A percentile compares a stretch with the other conserved stretches of the same genome.
These are phyloP conservation scores for Euzetes globulus DNA, from an alignment of 2,888 invertebrate species.

Conservation along the genomic window DNA sequence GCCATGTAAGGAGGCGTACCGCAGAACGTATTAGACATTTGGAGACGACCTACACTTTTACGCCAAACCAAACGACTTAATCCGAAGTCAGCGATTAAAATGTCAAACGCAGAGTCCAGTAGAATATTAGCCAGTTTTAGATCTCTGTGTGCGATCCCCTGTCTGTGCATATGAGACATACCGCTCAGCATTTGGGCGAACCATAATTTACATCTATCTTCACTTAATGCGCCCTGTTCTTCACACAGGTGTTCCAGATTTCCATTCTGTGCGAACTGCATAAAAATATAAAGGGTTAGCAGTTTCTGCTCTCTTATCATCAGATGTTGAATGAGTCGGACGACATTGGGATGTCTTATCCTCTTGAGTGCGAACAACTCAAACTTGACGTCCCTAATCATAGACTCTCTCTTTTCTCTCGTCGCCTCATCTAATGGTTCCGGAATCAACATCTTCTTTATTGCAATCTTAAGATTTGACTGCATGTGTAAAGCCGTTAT, in stretches of 20 bases:
- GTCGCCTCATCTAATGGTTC: neutral
- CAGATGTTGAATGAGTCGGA: neutral
- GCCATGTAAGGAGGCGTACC: slow-evolving; percentile 34
- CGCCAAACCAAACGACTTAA: slow-evolving; percentile 17
- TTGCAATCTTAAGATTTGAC: neutral
- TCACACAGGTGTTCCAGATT: slow-evolving; percentile 46
- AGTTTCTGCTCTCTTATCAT: neutral
- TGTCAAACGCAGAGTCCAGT: neutral
- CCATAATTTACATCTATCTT: neutral
- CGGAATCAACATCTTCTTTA: neutral
- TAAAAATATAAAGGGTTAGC: neutral
- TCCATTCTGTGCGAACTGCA: slow-evolving; percentile 3
- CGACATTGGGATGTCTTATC: neutral
- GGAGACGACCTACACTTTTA: neutral
- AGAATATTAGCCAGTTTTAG: slow-evolving; percentile 31
- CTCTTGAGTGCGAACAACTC: neutral
- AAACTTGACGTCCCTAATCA: neutral
- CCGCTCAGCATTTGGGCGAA: slow-evolving; percentile 30
- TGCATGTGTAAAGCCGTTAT: neutral
- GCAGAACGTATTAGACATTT: slow-evolving; percentile 32
- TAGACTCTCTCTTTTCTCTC: neutral
- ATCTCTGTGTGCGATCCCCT: slow-evolving; percentile 32
- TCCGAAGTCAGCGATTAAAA: slow-evolving; percentile 33
- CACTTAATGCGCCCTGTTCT: neutral
- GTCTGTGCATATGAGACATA: slow-evolving; percentile 19